Base-by-base conservation (phyloP, 2,888 invertebrate species). In the Melinaea menophilus region DNA sequence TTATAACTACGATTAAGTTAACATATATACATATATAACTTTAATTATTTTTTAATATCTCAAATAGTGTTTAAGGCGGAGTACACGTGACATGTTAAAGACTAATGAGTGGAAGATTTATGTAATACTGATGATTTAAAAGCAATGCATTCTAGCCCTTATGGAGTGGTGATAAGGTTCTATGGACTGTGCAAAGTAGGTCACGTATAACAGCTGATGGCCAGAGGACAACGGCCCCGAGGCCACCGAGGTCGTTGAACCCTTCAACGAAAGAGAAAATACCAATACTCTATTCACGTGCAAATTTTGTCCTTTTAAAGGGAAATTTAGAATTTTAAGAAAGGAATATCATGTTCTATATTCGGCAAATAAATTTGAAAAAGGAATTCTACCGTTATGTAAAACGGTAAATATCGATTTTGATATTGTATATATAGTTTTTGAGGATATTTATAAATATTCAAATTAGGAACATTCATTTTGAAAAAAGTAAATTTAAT, bases 201-300 rank as follows among this genome's bases (percentile, higher is more conserved):
- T 71, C 71, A 71, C 37, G 56, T 41, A 60, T 56, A 68, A 68
- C 72, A 73, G 73, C 72, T 73, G 72, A 72, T 69, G 67, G 64
- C 54, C 63, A 46, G 47, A 61, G 72, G 71, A 72, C 72, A 65
- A 66, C 65, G 69, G 62, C 72, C 71, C 64, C 68, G 67, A 71
- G 71, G 69, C 67, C 62, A 62, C 59, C 57, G 22, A 57, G 70
- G 70, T 62, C 72, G 63, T 62, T 62, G 70, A 71, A 59, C 69
- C 72, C 67, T 58, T 57, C 65, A 68, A 61, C 58, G 61, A 57
- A 62, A 69, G 51, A 58, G 61, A 51, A 37, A 48, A 34, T 58
- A 34, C 41, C 41, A 41, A 7, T 41, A 3, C 33, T 47, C 51
- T 31, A 51, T 51, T 51, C 31, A 31, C 31, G 5, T 51, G 51